Evolutionary conservation across 2,113 vertebrate species (phyloP).

Genomic region (Gadus chalcogrammus): DNA sequence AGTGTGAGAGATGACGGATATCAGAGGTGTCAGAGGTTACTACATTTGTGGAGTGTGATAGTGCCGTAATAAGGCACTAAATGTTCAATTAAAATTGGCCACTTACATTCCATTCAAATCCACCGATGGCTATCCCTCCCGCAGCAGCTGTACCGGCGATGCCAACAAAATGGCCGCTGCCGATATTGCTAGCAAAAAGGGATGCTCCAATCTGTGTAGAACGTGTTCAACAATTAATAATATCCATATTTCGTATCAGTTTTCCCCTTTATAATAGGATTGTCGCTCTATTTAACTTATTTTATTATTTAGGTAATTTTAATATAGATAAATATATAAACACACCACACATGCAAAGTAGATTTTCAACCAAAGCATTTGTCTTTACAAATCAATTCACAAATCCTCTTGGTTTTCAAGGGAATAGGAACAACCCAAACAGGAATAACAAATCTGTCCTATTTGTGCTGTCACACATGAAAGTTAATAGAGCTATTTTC

Average conservation of each 20-base stretch:
- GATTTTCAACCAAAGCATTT: no score
- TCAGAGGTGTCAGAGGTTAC: constrained; percentile 18
- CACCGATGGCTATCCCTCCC: constrained; percentile 82
- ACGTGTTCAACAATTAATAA: no score
- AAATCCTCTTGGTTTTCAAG: no score
- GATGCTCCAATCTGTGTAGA: constrained; percentile 87
- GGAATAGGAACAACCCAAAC: no score
- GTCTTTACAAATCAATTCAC: no score
- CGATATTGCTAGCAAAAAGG: constrained; percentile 96
- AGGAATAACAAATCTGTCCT: no score
- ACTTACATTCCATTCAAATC: constrained; percentile 94
- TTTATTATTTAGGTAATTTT: not conserved
- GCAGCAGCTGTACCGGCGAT: constrained; percentile 87
- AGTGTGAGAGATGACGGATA: not conserved
- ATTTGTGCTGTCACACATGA: no score
- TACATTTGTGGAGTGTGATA: constrained; percentile 7
- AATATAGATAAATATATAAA: not conserved
- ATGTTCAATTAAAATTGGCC: not conserved
- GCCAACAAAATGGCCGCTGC: constrained; percentile 92
- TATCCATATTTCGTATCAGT: no score
- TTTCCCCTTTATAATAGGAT: no score
- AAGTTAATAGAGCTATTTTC: not conserved
- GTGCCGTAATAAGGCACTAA: not conserved
- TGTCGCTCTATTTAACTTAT: no score
- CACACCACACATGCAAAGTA: not conserved